Conservation (phyloP, 1,140 invertebrate genomes). For the Drosophila arawakana region DNA sequence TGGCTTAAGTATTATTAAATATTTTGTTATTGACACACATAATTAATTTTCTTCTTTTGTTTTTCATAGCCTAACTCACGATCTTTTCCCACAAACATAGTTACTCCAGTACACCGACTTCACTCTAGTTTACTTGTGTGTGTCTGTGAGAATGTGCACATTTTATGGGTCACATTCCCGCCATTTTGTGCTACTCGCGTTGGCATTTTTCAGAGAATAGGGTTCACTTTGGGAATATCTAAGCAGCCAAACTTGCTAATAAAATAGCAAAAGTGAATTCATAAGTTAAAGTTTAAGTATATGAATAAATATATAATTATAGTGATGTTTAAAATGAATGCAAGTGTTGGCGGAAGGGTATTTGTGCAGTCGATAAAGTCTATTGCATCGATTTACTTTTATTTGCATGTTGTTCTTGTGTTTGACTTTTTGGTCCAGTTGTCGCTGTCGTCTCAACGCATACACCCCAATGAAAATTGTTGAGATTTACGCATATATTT, state of each 20-base stretch:
- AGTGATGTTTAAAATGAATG: too few species aligned
- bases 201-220: constrained; percentile 27
- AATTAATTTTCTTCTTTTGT: not conserved
- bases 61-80: not conserved
- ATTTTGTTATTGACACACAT: too few species aligned
- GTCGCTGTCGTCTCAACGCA: constrained; percentile 12
- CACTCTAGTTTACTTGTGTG: constrained; percentile 8
- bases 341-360: not conserved
- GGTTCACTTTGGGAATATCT: not conserved
- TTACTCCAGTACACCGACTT: not conserved
- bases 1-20: not conserved
- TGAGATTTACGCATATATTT: constrained; percentile 78
- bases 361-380: constrained; percentile 5
- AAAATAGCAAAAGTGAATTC: not conserved
- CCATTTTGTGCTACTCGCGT: constrained; percentile 54
- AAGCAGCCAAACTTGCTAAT: not conserved
- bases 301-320: not conserved
- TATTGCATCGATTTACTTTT: constrained; percentile 52
- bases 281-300: not conserved
- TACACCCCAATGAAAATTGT: constrained; percentile 71
- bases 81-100: not conserved
- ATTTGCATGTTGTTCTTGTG: constrained; percentile 53
- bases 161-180: constrained; percentile 63
- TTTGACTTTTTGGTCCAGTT: constrained; percentile 39
- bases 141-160: constrained; percentile 49